phyloP scores from a whole-genome alignment of 2,797 vertebrate genomes.

The Clarias fuscus region DNA sequence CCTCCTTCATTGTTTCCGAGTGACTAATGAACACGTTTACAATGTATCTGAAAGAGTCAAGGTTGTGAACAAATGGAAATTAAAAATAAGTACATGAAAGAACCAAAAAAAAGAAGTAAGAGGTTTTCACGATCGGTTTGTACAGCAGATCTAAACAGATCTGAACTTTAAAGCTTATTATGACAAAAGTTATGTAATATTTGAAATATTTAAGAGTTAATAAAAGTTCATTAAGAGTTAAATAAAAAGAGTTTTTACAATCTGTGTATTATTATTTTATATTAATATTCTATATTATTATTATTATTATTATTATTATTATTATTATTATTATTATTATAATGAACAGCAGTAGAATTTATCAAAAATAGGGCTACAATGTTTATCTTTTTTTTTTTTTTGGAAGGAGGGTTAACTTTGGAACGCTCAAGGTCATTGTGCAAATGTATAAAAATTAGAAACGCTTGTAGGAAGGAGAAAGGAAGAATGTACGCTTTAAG shows the following conservation, averaged over 20 bases:
- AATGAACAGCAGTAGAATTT: neutral
- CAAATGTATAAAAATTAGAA: neutral
- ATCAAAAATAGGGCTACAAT: neutral
- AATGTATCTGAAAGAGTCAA: neutral
- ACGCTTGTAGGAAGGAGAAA: neutral
- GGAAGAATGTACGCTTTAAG: neutral
- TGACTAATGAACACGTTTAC: neutral
- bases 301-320: neutral
- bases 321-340: neutral
- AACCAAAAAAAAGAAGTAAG: neutral
- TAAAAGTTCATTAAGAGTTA: too few relatives aligned
- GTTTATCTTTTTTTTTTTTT: neutral
- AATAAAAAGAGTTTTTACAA: too few relatives aligned
- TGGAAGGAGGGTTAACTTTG: neutral
- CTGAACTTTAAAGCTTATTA: neutral
- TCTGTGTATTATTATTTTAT: neutral
- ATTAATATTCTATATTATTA: neutral
- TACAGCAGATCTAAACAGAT: neutral
- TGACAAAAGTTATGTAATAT: neutral
- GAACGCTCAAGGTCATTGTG: neutral
- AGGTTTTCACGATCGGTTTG: neutral
- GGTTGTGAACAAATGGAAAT: neutral
- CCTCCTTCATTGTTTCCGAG: neutral
- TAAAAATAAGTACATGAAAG: neutral
- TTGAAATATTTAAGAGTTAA: too few relatives aligned